A percentile compares a stretch with the other conserved stretches of the same genome.
phyloP scores from a whole-genome alignment of 30 jellyfish, hydroid and myxozoan species.

The Cassiopea xamachana region DNA sequence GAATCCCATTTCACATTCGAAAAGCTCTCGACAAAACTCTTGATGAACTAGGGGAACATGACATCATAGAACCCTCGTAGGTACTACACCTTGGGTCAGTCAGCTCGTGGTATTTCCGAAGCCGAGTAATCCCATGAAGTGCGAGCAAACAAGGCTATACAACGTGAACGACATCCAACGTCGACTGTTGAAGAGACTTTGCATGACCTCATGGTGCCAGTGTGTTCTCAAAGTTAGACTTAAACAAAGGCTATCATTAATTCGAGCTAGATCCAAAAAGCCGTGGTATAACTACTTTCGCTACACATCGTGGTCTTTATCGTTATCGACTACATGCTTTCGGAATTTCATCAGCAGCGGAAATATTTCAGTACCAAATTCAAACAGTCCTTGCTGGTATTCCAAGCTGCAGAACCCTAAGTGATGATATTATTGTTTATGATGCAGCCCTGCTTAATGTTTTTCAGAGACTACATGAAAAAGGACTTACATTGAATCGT shows the following conservation, averaged over 20 bases:
- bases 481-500: conserved; percentile 10
- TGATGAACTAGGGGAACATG: conserved; percentile 8
- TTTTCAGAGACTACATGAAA: conserved; percentile 5
- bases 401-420: conserved; percentile 1
- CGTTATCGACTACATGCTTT: conserved; percentile 14
- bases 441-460: background rate
- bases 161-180: conserved; percentile 37
- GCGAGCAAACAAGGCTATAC: conserved; percentile 40
- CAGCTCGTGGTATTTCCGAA: conserved; percentile 29
- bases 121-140: conserved; percentile 5
- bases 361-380: conserved; percentile 31
- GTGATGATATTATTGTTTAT: conserved; percentile 25
- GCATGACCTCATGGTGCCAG: conserved; percentile 42
- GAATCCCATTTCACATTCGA: conserved; percentile 47
- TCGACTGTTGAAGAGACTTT: conserved; percentile 27
- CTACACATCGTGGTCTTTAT: conserved; percentile 50
- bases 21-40: conserved; percentile 18
- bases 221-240: conserved; percentile 35
- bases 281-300: conserved; percentile 43
- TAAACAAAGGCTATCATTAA: conserved; percentile 36
- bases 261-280: conserved; percentile 29
- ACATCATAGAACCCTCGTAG: conserved; percentile 45
- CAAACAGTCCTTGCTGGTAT: conserved; percentile 23
- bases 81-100: conserved; percentile 26
- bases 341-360: conserved; percentile 37